Conservation (phyloP, 2,113 vertebrate species). For the Brachypteracias leptosomus region DNA sequence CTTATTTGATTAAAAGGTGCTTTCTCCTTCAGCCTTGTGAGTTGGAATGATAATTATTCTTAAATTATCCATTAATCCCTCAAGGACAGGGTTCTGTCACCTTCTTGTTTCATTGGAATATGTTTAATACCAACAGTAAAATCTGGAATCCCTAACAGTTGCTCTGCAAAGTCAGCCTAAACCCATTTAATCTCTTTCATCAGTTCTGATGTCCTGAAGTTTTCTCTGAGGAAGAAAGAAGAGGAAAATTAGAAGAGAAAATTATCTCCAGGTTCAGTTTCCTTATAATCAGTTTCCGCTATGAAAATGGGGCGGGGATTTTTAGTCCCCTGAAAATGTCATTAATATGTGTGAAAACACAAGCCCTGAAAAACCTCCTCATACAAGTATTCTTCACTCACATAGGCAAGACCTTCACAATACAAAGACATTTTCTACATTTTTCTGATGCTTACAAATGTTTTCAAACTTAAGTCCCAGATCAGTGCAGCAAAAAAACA, state of each 20-base stretch:
- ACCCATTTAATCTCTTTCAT: conserved; percentile 52
- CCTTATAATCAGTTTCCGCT: not conserved
- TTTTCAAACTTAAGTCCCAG: not conserved
- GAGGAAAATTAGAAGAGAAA: not conserved
- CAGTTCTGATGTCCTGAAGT: not conserved
- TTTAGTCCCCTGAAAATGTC: not conserved
- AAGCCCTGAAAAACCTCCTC: not conserved
- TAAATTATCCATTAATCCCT: conserved; percentile 40
- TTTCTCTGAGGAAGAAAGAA: not conserved
- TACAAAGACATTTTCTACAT: not conserved
- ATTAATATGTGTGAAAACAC: not conserved
- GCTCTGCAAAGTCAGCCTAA: conserved; percentile 31
- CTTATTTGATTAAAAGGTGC: conserved; percentile 4
- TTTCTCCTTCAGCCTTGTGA: not conserved
- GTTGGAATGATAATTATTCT: conserved; percentile 1
- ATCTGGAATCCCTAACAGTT: conserved; percentile 22
- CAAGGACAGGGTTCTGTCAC: conserved; percentile 19
- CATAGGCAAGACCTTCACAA: rapidly evolving
- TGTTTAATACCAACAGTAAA: conserved; percentile 19
- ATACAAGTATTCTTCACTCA: not conserved
- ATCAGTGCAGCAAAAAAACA: not conserved
- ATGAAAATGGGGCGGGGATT: not conserved
- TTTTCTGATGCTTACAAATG: not conserved
- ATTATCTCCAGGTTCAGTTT: not conserved
- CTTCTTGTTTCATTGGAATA: conserved; percentile 8